phyloP scores from a whole-genome alignment of 1,140 invertebrate species.

The Solenopsis fugax region DNA sequence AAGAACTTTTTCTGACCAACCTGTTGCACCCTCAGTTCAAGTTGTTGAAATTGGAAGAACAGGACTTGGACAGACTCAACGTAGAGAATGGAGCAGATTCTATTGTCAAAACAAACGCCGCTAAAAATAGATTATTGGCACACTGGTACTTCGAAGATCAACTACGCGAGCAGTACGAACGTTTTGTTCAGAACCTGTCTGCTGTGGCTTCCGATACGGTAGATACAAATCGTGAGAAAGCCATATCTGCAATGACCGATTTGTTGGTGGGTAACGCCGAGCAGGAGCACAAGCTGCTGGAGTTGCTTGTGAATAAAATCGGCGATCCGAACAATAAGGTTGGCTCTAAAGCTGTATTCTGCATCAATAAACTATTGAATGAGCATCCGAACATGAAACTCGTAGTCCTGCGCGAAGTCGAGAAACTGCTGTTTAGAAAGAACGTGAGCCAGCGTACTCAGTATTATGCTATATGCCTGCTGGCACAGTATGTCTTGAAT shows the following conservation, averaged over 20 bases:
- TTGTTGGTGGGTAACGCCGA: constrained; percentile 94
- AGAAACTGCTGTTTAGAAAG: constrained; percentile 95
- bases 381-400: constrained; percentile 97
- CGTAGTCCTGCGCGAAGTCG: constrained; percentile 95
- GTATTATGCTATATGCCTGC: constrained; percentile 97
- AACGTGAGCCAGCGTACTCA: constrained; percentile 95
- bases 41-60: constrained; percentile 91
- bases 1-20: constrained; percentile 92
- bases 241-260: constrained; percentile 92
- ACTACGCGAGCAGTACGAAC: constrained; percentile 92
- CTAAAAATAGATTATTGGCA: constrained; percentile 87
- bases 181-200: constrained; percentile 90
- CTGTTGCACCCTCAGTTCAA: constrained; percentile 92
- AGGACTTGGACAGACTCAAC: constrained; percentile 87
- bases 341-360: constrained; percentile 94
- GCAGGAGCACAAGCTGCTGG: constrained; percentile 94
- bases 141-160: constrained; percentile 94
- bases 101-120: constrained; percentile 83
- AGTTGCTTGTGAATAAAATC: constrained; percentile 96
- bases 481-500: constrained; percentile 93
- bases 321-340: constrained; percentile 96
- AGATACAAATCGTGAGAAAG: constrained; percentile 94
- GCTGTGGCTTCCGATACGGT: constrained; percentile 90
- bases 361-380: constrained; percentile 94
- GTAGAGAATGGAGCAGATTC: constrained; percentile 86